Evolutionary conservation across 2,888 invertebrate species (phyloP).

Genomic region (Chalcis sispes): DNA sequence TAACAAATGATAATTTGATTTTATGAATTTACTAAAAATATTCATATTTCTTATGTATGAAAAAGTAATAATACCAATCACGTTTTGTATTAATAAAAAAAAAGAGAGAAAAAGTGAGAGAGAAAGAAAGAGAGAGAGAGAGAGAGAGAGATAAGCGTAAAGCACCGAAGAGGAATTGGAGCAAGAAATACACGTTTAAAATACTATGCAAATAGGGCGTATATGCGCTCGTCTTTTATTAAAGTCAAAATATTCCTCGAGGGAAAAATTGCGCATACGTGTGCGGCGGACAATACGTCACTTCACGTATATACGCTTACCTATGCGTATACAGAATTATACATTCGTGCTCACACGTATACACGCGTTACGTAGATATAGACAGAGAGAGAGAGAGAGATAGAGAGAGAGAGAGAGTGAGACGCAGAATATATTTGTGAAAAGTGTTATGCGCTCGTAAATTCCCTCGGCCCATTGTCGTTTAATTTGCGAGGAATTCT

Average conservation of each 20-base stretch:
- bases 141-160: not conserved
- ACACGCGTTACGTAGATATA: not conserved
- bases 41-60: no score
- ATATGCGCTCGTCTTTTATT: conserved; percentile 39
- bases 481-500: conserved; percentile 56
- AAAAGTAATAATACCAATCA: no score
- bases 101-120: not conserved
- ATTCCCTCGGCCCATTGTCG: conserved; percentile 54
- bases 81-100: not conserved
- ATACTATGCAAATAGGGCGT: conserved; percentile 36
- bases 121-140: not conserved
- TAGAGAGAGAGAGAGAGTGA: not conserved
- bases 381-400: not conserved
- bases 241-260: conserved; percentile 40
- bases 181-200: conserved; percentile 21
- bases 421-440: conserved; percentile 31
- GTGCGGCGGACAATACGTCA: not conserved
- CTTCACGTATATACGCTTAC: not conserved
- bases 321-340: not conserved
- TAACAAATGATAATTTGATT: no score
- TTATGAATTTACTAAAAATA: no score
- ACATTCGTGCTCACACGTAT: not conserved
- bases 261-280: conserved; percentile 25
- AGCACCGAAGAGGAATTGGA: conserved; percentile 14
- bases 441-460: conserved; percentile 52